Base-by-base conservation (phyloP, 2,113 vertebrate species). In the Rhynchomys soricoides region DNA sequence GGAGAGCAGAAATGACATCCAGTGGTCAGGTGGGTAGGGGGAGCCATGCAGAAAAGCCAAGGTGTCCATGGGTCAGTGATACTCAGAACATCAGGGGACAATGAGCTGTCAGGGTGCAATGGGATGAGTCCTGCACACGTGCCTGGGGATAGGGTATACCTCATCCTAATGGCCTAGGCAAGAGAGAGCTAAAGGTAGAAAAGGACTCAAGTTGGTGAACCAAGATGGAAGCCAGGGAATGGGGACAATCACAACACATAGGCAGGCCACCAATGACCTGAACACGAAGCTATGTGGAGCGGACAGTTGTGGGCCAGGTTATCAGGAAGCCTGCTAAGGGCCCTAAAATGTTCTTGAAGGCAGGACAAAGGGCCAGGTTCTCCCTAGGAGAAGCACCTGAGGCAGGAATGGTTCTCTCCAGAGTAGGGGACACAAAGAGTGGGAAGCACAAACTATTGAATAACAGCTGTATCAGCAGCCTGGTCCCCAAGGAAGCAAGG, bases 231-330 rank as follows among this genome's bases (percentile, higher is more conserved):
- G 73, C 7, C 40, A 55, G 37, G 31, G 24, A 37, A 52, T 34
- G 43, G 45, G 17, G 26, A 24, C n/a, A 0, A 26, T 6, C 0
- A 3, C 77, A 55, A 3, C 40, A 26, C 0, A 0, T 1, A 43
- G 90, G 24, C 12, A 43, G 90, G 24, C 12, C 57, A 29, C 7
- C 0, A 1, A 16, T 0, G 22, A 73, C 22, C 81, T 2, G 17
- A 71, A 12, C 34, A 0, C 34, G 75, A 43, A 29, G 29, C 26
- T 73, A 11, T 31, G 55, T 0, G 59, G 31, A 78, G 45, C 2
- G 0, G n/a, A 4, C 1, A 24, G 31, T 0, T 0, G 0, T 7
- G 0, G 31, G 50, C 13, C n/a, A 37, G 1, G 48, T 43, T 43
- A 34, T 50, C 0, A 66, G 19, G 19, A 59, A 59, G 29, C 45